Base-by-base conservation (phyloP, 2,113 vertebrate genomes). In the Tylochromis polylepis region DNA sequence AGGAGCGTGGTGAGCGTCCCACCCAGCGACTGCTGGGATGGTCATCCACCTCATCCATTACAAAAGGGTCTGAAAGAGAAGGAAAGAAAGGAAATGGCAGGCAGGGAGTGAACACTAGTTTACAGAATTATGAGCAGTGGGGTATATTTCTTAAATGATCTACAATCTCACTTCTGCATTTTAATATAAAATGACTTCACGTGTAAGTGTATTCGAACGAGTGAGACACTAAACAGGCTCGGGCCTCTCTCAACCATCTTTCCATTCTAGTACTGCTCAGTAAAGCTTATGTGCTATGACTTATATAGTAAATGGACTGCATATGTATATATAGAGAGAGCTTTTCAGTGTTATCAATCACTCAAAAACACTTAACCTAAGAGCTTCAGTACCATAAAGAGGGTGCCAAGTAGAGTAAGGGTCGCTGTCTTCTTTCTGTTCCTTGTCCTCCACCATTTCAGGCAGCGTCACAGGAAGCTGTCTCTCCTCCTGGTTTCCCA, bases 1-100 rank as follows among this genome's bases (percentile, higher is more conserved):
- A 90, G 0, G 96, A 96, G 70, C 96, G 96, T 2, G 96, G 95
- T 0, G 96, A 97, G 79, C 97, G 97, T 12, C 92, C 92, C 24
- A 93, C 95, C 12, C 96, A 96, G 56, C 96, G 96, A 46, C 93
- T 87, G 16, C 89, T 92, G 46, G 95, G 94, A 83, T 96, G 95
- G 85, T 97, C 96, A 18, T 96, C 95, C 0, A 88, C 83, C 84
- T 97, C 94, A 46, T 97, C 95, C 0, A 90, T 83, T 22, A 95
- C 95, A 41, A 93, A 94, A 3, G 94, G 95, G 43, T 95, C 96
- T 96, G 81, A 70, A 86, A 87, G 3, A 8, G 41, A 88, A 49
- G 86, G n/a, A 8, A 79, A 43, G 38, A n/a, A 41, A 43, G 22
- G 56, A 53, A 8, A 43, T 14, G 46, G 18, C 27, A 41, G 80